phyloP scores from a whole-genome alignment of 2,888 invertebrate genomes.

The Pollenia angustigena region DNA sequence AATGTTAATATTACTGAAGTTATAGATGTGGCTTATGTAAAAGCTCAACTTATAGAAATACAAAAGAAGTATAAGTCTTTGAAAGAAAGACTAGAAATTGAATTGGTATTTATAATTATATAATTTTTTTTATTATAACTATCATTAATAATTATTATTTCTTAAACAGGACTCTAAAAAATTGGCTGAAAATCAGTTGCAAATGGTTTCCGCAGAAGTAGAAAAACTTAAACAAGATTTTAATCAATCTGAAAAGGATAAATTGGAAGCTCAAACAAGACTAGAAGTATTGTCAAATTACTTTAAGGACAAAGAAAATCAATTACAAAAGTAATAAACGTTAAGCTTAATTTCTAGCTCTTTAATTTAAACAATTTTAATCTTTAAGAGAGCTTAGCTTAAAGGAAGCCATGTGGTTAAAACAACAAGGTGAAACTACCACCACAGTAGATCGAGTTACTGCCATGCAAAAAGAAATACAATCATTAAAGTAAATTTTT shows the following conservation, averaged over 20 bases:
- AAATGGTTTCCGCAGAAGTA: conserved; percentile 85
- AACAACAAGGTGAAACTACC: conserved; percentile 92
- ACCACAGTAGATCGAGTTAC: conserved; percentile 92
- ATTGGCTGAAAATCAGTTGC: conserved; percentile 84
- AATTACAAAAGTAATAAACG: conserved; percentile 90
- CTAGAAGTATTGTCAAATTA: conserved; percentile 94
- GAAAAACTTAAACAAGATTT: conserved; percentile 86
- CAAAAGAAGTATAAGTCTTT: conserved; percentile 85
- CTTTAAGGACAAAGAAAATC: conserved; percentile 95
- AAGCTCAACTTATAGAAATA: conserved; percentile 86
- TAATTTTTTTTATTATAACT: background rate
- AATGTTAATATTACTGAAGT: conserved; percentile 84
- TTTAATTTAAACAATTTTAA: conserved; percentile 45
- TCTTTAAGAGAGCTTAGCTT: conserved; percentile 88
- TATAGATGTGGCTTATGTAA: conserved; percentile 86
- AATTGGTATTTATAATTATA: conserved; percentile 78
- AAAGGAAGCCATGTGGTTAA: conserved; percentile 91
- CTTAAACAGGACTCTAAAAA: conserved; percentile 83
- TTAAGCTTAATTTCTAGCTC: background rate
- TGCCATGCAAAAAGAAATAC: conserved; percentile 91
- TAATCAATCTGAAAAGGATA: conserved; percentile 88
- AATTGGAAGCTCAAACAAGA: conserved; percentile 91
- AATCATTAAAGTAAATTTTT: conserved; percentile 89
- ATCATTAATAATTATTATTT: background rate
- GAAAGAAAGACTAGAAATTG: conserved; percentile 84